Evolutionary conservation across 1,140 invertebrate species (phyloP), one percentile per base, ranked within the genome.

Genomic region (Melitaea cinxia): DNA sequence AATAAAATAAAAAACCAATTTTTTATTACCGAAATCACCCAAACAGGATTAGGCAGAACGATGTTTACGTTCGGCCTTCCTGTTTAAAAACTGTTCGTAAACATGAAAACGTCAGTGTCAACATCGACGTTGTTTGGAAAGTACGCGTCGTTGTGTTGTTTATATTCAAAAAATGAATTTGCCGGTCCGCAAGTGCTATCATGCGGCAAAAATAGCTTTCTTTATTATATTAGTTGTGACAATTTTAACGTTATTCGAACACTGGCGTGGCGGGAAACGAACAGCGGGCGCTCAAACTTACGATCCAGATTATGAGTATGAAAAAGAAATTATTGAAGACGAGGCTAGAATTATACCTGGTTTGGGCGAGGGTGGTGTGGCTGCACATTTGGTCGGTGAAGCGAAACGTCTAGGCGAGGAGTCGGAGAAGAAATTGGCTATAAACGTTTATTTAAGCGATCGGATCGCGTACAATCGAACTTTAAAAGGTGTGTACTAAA

Each of bases 361-460:
- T 2, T 59, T 90, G 12, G 88, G 88, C 2, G 85, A 88, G 62
- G 84, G 83, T 1, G 88, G 88, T 23, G 75, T 70, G 2, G 77
- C 84, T 1, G 83, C 79, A 0, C 65, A 81, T 53, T 69, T 90
- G 4, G 55, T 68, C 19, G 85, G 83, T 0, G 77, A 81, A 28
- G 81, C 80, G 14, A 83, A 88, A 67, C 64, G 64, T 4, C 66
- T 85, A 0, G 88, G 88, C 0, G 83, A 85, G 35, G 77, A 85
- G 55, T 87, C 88, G 0, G 83, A 87, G 69, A 87, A 85, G 53
- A 80, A 85, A 70, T 65, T 83, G 7, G 85, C 85, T 0, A 80
- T 90, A 14, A 90, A 90, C 35, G 85, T 88, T n/a, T 85, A 88
- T 58, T 70, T 90, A 28, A 90, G 88, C 58, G 85, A 90, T 52